Base-by-base conservation (phyloP, 1,140 invertebrate species). In the Caenorhabditis tropicalis region DNA sequence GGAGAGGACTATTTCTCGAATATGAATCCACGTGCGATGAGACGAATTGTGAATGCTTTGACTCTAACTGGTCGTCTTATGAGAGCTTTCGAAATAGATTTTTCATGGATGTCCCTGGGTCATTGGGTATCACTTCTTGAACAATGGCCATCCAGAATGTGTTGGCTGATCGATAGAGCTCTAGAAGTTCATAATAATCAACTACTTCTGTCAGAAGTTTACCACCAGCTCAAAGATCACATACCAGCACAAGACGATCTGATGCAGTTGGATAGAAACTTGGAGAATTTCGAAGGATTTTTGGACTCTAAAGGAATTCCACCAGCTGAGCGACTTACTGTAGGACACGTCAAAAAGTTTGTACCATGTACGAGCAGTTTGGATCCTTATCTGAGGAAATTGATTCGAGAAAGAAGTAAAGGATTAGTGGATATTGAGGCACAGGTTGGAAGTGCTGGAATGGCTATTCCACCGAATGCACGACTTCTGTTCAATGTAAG, bases 1-100 rank as follows among this genome's bases (percentile, higher is more conserved):
- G 96, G 95, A 1, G 96, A 97, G 91, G 96, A 98, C 92, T 97
- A 97, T 92, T 97, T 98, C 89, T 96, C 95, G 89, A 98, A 99
- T 92, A 96, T 99, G 36, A 99, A 98, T 93, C 97, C 97, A 0
- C 93, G 96, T 51, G 98, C 96, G 88, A 97, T 99, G 96, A 93
- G 96, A 81, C 93, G 97, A 80, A 93, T 99, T 10, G 96, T 99
- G 95, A 99, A 99, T 92, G 97, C 98, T 86, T 95, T 99, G 56
- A 84, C 83, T 27, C 74, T 84, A 16, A 74, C 83, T 49, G 83
- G 96, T 82, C 94, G 97, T 56, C 93, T 99, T 84, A 92, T 99
- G 85, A 96, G 98, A 93, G 96, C 97, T 88, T 98, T 98, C 93
- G 96, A 98, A 92, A 96, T 99, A 86, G 97, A 99, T 91, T 99